Evolutionary conservation across 2,888 invertebrate genomes (phyloP).

Genomic region (Linnaemya vulpina): DNA sequence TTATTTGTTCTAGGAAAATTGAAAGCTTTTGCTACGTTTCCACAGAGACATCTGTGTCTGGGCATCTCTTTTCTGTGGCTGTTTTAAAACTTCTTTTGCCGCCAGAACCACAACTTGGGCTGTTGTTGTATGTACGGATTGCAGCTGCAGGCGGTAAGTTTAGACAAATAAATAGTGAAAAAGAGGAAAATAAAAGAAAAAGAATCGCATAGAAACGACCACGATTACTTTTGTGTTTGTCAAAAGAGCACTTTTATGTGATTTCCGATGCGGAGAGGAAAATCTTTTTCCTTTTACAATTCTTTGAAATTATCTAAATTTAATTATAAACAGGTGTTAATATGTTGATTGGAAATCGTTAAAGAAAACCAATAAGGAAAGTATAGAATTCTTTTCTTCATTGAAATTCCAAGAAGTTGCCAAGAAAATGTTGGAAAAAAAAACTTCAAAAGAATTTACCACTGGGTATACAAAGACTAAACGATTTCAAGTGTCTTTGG

Average conservation of each 20-base stretch:
- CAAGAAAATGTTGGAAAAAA: not conserved
- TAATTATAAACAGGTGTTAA: conserved; percentile 68
- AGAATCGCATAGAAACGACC: conserved; percentile 15
- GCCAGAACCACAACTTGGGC: conserved; percentile 35
- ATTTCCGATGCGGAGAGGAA: conserved; percentile 12
- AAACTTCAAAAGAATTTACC: not conserved
- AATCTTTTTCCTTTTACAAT: conserved; percentile 8
- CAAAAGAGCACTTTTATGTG: conserved; percentile 42
- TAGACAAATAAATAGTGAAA: conserved; percentile 56
- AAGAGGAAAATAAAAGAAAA: conserved; percentile 8
- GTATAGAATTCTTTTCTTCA: not conserved
- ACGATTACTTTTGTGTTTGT: conserved; percentile 51
- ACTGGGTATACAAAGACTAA: not conserved
- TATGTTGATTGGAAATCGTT: conserved; percentile 57
- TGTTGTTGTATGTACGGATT: conserved; percentile 36
- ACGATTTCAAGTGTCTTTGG: not conserved
- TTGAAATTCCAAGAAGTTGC: conserved; percentile 17
- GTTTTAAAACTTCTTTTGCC: conserved; percentile 38
- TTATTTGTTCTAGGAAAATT: conserved; percentile 63
- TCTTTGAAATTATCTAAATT: conserved; percentile 59
- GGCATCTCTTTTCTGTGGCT: conserved; percentile 48
- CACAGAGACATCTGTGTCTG: conserved; percentile 67
- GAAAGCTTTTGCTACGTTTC: conserved; percentile 44
- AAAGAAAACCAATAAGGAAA: conserved; percentile 25
- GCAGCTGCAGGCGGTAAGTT: conserved; percentile 71